Evolutionary conservation across 2,888 invertebrate genomes (phyloP), one percentile per base, ranked within the genome.

Genomic region (Acheta domesticus): DNA sequence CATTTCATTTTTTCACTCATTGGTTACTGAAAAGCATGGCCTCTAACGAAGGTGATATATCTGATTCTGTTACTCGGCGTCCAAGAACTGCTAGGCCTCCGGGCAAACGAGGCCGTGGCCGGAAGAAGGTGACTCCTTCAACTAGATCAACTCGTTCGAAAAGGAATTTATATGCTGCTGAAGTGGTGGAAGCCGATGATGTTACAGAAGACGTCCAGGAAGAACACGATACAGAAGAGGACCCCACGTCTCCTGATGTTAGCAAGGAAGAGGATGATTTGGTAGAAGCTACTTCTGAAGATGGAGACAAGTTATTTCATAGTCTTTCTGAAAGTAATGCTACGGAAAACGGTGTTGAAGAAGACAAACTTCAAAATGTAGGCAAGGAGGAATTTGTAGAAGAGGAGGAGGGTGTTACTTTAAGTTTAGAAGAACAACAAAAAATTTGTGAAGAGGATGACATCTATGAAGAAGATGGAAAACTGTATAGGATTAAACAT

Each of bases 371-470:
- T 8, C 20, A 75, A 23, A 23, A 3, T 75, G 20, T 20, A 23
- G 20, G 36, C 20, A 73, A 73, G 19, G 36, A 75, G 8, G 75
- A 75, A 16, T 20, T 16, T 75, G 75, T 23, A 5, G 36, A 75
- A n/a, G 36, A 16, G 12, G 36, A 75, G 20, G 75, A 23, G 20
- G 20, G 20, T 11, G 20, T 23, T n/a, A 8, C 16, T 75, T 23
- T 23, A 23, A 23, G 20, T 75, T 20, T 62, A 76, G 62, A 78
- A 36, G 83, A 83, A 75, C 79, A 78, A 2, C 81, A 82, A 48
- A 82, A 83, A 23, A 82, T 82, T 19, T 82, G 82, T 19, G 79
- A 83, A 50, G 82, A 79, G 11, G 82, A 82, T 77, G 83, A 83
- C 75, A 80, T 79, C 48, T 81, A 81, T n/a, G 77, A 77, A 14